Percentiles rank a stretch among this genome's conserved stretches.
Evolutionary conservation across 2,113 vertebrate genomes (phyloP).

Genomic region (Chloroceryle aenea): DNA sequence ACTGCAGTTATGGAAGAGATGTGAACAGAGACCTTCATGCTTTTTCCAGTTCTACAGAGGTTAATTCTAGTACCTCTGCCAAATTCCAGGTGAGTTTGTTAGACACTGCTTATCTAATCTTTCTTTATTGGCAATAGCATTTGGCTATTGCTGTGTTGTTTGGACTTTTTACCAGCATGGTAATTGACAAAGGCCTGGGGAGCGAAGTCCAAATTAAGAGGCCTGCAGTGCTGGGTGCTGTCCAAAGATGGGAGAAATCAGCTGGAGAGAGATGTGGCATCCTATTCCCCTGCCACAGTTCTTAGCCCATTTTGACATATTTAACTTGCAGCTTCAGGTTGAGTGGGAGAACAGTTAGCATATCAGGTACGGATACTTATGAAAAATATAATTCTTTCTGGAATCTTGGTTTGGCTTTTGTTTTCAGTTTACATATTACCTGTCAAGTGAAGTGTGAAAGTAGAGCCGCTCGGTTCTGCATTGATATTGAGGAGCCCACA

Average conservation of each 20-base stretch:
- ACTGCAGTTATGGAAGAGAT: neutral
- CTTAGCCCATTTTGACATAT: neutral
- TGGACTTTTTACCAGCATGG: neutral
- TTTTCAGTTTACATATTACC: neutral
- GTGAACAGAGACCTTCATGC: rapidly evolving
- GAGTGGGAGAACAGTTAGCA: neutral
- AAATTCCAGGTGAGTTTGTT: neutral
- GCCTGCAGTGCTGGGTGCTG: neutral
- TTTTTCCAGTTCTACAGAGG: neutral
- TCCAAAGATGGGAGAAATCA: neutral
- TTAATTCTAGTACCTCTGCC: neutral
- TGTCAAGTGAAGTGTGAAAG: neutral
- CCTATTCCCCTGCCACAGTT: neutral
- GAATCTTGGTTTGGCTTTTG: neutral
- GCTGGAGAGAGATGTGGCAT: neutral
- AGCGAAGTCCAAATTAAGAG: neutral
- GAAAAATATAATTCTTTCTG: neutral
- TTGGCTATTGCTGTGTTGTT: neutral
- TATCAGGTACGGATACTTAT: neutral
- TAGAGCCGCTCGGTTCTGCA: neutral
- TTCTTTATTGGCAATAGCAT: neutral
- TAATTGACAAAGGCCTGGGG: neutral
- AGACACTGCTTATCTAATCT: neutral
- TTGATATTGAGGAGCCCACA: neutral
- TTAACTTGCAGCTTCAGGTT: neutral